Evolutionary conservation across 2,797 vertebrate genomes (phyloP).

Genomic region (Catharus ustulatus): DNA sequence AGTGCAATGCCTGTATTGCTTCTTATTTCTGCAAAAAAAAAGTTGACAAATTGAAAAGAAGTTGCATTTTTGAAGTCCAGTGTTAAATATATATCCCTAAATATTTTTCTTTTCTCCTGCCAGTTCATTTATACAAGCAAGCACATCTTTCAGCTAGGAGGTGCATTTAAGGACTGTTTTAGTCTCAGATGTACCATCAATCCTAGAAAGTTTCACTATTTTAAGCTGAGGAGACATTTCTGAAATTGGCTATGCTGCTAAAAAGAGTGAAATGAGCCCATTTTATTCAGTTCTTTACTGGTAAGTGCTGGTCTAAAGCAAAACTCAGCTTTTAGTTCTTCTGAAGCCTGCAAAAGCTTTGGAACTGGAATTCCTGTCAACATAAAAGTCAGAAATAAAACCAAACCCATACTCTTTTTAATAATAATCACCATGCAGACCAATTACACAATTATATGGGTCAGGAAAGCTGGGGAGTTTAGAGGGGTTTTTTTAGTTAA

Average conservation of each 20-base stretch:
- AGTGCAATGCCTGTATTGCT: neutral
- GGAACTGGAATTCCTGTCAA: neutral
- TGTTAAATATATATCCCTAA: neutral
- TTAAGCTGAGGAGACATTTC: neutral
- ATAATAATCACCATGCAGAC: neutral
- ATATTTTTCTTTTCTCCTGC: neutral
- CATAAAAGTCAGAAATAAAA: neutral
- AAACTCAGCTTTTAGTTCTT: neutral
- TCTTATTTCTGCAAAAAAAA: neutral
- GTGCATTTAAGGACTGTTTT: neutral
- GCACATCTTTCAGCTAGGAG: neutral
- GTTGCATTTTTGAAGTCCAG: neutral
- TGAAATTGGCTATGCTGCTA: neutral
- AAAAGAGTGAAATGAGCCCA: neutral
- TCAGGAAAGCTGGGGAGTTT: neutral
- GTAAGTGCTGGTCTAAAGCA: neutral
- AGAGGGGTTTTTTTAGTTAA: rapidly evolving
- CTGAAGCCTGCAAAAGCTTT: neutral
- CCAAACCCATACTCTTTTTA: neutral
- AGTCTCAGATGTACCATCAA: neutral
- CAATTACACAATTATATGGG: neutral
- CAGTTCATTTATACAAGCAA: neutral
- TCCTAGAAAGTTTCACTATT: neutral
- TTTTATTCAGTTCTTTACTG: neutral
- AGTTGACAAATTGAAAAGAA: neutral